Evolutionary conservation across 2,888 invertebrate species (phyloP).

Genomic region (Tiphia femorata): DNA sequence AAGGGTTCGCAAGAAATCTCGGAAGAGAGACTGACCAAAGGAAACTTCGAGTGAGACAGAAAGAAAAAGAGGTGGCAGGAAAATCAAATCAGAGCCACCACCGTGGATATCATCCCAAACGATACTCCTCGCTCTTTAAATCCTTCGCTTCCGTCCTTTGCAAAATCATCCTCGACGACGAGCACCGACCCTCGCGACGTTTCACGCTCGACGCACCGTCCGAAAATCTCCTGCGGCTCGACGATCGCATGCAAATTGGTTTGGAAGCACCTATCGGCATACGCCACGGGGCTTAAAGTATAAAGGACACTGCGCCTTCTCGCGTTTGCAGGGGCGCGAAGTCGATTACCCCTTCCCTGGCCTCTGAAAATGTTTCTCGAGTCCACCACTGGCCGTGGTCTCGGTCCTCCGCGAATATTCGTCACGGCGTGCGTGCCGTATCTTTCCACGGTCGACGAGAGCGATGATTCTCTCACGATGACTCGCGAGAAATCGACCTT

Average conservation of each 20-base stretch:
- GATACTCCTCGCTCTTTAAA: too few species aligned
- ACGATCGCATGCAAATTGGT: constrained; percentile 36
- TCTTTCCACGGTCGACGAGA: constrained; percentile 7
- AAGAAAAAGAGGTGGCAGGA: too few species aligned
- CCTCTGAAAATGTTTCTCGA: constrained; percentile 13
- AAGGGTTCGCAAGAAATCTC: too few species aligned
- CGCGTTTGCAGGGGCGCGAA: not conserved
- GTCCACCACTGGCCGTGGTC: too few species aligned
- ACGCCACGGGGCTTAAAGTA: constrained; percentile 29
- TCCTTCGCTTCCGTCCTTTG: too few species aligned
- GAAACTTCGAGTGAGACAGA: too few species aligned
- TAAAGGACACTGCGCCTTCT: constrained; percentile 26
- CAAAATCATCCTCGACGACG: too few species aligned
- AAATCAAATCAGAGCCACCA: too few species aligned
- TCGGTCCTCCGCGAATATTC: constrained; percentile 6
- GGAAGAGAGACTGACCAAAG: too few species aligned
- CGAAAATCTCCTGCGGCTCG: constrained; percentile 11
- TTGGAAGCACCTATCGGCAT: constrained; percentile 26
- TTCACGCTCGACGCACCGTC: too few species aligned
- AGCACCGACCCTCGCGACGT: too few species aligned
- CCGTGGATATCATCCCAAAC: too few species aligned
- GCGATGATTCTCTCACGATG: not conserved
- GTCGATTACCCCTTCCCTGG: constrained; percentile 27
- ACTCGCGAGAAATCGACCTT: not conserved
- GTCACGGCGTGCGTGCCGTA: constrained; percentile 22